Conservation (phyloP, 2,888 invertebrate species). For the Campaea margaritaria region DNA sequence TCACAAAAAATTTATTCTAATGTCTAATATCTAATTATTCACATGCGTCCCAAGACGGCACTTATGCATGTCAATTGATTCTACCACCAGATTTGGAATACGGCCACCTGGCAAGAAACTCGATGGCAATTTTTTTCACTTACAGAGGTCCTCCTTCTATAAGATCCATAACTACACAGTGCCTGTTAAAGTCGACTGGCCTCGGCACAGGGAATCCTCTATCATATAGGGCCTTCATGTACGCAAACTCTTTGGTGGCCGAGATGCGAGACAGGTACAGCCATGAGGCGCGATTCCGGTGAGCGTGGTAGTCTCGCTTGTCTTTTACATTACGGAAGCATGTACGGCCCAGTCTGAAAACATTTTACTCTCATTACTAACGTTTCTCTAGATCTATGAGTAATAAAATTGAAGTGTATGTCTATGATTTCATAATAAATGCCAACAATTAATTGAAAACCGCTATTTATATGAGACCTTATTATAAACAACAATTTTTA, state of each 20-base stretch:
- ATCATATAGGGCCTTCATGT: slow-evolving; percentile 97
- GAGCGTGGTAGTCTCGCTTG: slow-evolving; percentile 98
- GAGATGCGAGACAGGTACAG: slow-evolving; percentile 98
- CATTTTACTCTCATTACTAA: neutral
- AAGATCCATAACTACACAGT: slow-evolving; percentile 98
- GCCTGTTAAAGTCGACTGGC: slow-evolving; percentile 97
- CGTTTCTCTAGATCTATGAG: too few species aligned
- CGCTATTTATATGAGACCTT: too few species aligned
- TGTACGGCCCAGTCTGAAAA: slow-evolving; percentile 92
- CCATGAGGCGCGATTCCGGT: slow-evolving; percentile 96
- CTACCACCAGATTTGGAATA: too few species aligned
- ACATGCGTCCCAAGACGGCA: too few species aligned
- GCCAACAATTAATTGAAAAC: too few species aligned
- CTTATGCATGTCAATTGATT: too few species aligned
- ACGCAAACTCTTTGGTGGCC: slow-evolving; percentile 98
- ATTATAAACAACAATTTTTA: too few species aligned
- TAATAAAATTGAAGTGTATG: too few species aligned
- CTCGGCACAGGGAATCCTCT: slow-evolving; percentile 97
- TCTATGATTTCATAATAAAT: too few species aligned
- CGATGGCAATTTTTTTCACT: slow-evolving; percentile 58
- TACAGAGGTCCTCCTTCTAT: slow-evolving; percentile 93
- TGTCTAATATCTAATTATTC: too few species aligned
- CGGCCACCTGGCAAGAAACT: neutral
- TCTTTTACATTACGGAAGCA: slow-evolving; percentile 98
- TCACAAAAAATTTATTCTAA: too few species aligned